Conservation (phyloP, 2,113 vertebrate genomes). For the Diphyllodes magnificus region DNA sequence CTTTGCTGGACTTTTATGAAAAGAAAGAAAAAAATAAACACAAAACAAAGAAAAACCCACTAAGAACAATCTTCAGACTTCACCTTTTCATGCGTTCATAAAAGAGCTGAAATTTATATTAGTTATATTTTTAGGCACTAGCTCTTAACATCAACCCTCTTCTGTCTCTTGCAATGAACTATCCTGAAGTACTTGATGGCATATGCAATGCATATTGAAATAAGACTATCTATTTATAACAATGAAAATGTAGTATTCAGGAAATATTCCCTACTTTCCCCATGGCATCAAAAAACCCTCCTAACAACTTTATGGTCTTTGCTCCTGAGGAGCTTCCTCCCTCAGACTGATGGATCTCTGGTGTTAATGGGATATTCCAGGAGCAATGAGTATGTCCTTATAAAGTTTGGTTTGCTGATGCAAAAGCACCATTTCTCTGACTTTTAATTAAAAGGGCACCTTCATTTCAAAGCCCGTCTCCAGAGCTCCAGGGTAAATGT, state of each 20-base stretch:
- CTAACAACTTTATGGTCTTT: not conserved
- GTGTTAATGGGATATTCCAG: not conserved
- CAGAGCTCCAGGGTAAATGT: conserved; percentile 42
- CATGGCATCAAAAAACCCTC: not conserved
- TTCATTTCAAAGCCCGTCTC: conserved; percentile 22
- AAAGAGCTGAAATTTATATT: not conserved
- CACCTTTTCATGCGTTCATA: not conserved
- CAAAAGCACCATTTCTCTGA: not conserved
- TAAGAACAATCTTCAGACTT: not conserved
- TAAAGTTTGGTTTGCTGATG: not conserved
- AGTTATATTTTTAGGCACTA: not conserved
- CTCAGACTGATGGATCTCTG: not conserved
- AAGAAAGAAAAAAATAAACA: not conserved
- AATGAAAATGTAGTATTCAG: not conserved
- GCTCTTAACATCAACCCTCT: not conserved
- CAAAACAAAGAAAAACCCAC: not conserved
- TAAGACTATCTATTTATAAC: not conserved
- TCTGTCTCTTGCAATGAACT: not conserved
- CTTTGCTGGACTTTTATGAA: not conserved
- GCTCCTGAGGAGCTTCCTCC: not conserved
- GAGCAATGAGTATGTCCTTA: not conserved
- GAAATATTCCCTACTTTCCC: not conserved
- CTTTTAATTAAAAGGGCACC: conserved; percentile 28
- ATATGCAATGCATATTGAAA: not conserved
- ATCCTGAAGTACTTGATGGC: not conserved